A percentile compares a stretch with the other conserved stretches of the same genome.
These are phyloP conservation scores for Pagetopsis macropterus DNA, from an alignment of 2,797 vertebrate species.

Conservation along the genomic window DNA sequence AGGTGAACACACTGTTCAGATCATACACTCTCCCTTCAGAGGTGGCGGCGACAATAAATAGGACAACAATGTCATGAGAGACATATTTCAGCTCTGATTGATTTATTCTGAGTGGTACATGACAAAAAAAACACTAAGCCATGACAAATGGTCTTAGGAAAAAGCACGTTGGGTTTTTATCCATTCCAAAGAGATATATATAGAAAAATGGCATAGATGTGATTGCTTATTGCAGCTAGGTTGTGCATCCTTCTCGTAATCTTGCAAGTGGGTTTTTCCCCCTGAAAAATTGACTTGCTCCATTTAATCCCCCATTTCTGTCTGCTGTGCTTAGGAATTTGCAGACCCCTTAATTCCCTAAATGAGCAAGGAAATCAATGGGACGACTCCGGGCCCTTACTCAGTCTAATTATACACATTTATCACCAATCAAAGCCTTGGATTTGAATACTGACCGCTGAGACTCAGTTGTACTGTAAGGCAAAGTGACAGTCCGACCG, in stretches of 20 bases:
- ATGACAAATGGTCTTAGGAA: slow-evolving; percentile 4
- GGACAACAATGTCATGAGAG: slow-evolving; percentile 59
- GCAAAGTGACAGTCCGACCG: slow-evolving; percentile 54
- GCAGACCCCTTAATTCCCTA: slow-evolving; percentile 73
- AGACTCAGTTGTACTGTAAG: slow-evolving; percentile 34
- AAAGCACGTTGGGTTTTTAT: background rate
- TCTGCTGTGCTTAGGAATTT: slow-evolving; percentile 70
- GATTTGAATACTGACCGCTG: slow-evolving; percentile 49
- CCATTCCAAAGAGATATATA: background rate
- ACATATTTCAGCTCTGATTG: slow-evolving; percentile 42
- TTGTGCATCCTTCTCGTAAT: background rate
- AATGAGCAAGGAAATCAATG: slow-evolving; percentile 76
- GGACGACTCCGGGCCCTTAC: slow-evolving; percentile 62
- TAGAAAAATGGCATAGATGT: background rate
- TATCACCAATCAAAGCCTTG: slow-evolving; percentile 68
- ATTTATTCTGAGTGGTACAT: slow-evolving; percentile 36
- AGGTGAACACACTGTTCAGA: slow-evolving; percentile 68
- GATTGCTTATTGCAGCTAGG: background rate
- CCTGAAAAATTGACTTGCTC: slow-evolving; percentile 37
- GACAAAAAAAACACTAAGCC: slow-evolving; percentile 24
- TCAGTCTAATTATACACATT: slow-evolving; percentile 78
- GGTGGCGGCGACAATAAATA: slow-evolving; percentile 51
- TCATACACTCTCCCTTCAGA: slow-evolving; percentile 30
- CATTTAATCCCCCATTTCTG: slow-evolving; percentile 54
- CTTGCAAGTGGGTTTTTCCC: slow-evolving; percentile 14